Evolutionary conservation across 1,140 invertebrate genomes (phyloP).

Genomic region (Dinoponera quadriceps): DNA sequence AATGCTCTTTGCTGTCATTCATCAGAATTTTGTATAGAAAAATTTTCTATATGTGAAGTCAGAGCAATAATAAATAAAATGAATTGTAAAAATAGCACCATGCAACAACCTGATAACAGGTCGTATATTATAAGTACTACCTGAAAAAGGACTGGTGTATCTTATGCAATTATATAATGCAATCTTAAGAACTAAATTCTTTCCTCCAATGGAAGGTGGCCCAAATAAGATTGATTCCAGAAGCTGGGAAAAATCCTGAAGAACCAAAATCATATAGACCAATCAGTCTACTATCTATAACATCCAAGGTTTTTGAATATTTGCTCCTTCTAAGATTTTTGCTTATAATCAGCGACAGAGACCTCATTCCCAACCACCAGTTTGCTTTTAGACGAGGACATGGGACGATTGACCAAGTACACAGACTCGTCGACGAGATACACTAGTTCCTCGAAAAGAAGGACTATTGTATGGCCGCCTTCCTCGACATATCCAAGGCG

Average conservation of each 20-base stretch:
- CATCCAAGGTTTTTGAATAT: slow-evolving; percentile 78
- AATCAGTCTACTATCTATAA: slow-evolving; percentile 75
- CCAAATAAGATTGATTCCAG: slow-evolving; percentile 74
- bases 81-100: slow-evolving; percentile 65
- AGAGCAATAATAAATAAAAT: slow-evolving; percentile 1
- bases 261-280: slow-evolving; percentile 74
- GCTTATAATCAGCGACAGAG: slow-evolving; percentile 12
- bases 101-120: slow-evolving; percentile 73
- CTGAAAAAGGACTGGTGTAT: slow-evolving; percentile 67
- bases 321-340: slow-evolving; percentile 69
- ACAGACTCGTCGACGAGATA: no score
- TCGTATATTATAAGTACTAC: slow-evolving; percentile 68
- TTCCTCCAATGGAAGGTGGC: slow-evolving; percentile 79
- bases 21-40: background rate
- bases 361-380: no score
- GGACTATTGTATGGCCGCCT: slow-evolving; percentile 33
- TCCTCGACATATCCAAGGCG: slow-evolving; percentile 69
- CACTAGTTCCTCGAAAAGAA: slow-evolving; percentile 56
- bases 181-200: slow-evolving; percentile 56
- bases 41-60: no score
- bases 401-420: slow-evolving; percentile 74
- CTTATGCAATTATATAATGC: slow-evolving; percentile 61
- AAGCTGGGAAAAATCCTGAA: slow-evolving; percentile 79
- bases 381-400: slow-evolving; percentile 79
- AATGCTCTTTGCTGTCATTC: no score